These are phyloP conservation scores for Ditylenchus dipsaci DNA, from an alignment of 1,140 invertebrate species.

Conservation along the genomic window DNA sequence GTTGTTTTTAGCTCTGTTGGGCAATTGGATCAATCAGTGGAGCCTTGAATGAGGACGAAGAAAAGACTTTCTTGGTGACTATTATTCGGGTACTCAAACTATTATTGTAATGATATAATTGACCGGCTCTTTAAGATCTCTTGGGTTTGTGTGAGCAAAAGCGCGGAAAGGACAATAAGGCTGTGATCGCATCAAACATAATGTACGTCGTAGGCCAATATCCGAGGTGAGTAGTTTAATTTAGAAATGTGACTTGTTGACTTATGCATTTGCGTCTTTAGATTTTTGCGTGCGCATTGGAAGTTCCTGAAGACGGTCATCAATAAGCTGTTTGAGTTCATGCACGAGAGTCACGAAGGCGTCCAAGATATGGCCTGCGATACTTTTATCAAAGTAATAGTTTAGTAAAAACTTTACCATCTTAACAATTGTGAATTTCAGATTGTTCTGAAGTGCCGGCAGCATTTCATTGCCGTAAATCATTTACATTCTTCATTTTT, in stretches of 20 bases:
- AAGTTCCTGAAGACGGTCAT: conserved; percentile 99
- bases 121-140: conserved; percentile 68
- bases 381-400: conserved; percentile 85
- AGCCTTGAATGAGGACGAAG: conserved; percentile 97
- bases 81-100: conserved; percentile 76
- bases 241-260: no score
- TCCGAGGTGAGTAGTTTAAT: conserved; percentile 68
- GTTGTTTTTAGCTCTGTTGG: conserved; percentile 74
- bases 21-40: conserved; percentile 99
- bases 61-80: conserved; percentile 96
- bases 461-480: conserved; percentile 79
- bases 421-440: no score
- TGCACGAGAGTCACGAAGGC: conserved; percentile 99
- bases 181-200: conserved; percentile 98
- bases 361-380: conserved; percentile 95
- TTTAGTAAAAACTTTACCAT: no score
- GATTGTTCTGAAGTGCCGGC: conserved; percentile 95
- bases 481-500: conserved; percentile 10
- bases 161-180: conserved; percentile 99
- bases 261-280: no score
- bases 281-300: conserved; percentile 96
- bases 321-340: conserved; percentile 99
- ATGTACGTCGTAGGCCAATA: conserved; percentile 99
- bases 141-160: conserved; percentile 97
- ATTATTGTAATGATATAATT: background rate